Evolutionary conservation across 92 coral and sea anemone genomes (phyloP), one percentile per base, ranked within the genome.

Genomic region (Muricea muricata): DNA sequence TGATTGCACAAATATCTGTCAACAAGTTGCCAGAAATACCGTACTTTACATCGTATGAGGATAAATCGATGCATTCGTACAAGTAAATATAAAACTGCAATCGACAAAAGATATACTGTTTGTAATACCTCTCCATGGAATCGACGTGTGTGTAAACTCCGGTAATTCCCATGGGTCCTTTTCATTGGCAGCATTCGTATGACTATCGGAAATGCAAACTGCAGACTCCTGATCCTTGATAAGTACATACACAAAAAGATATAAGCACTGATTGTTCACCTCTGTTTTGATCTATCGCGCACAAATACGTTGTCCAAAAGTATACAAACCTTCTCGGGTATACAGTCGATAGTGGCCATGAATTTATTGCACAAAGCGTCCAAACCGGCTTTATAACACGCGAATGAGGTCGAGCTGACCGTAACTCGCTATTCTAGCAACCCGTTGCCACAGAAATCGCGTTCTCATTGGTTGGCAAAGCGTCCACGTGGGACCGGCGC

Each of bases 151-250:
- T 8, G 71, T 57, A 78, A 78, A 78, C 72, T 78, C 83, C n/a
- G 83, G 83, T 37, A 78, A 25, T 26, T 78, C 83, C 83, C 83
- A 78, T 58, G 83, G 83, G 57, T 78, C 71, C 71, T 56, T 65
- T 39, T 21, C 41, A 15, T 28, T 75, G 26, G 23, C 45, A 47
- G 26, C 40, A 47, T 73, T 73, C 79, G 21, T 5, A 2, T 26
- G 21, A 6, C 21, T n/a, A 23, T 2, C 31, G 17, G 26, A 30
- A 41, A 18, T 24, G 17, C 56, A 50, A 4, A 75, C 39, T 30
- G 66, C 39, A 42, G 80, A 52, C 42, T 75, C 80, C 15, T 21
- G 42, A 50, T 75, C 80, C 80, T 75, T 75, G 39, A 52, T 28
- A 40, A 75, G 65, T 48, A 75, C 45, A 40, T 6, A 47, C 26